phyloP scores from a whole-genome alignment of 2,888 invertebrate species.

The Aromia moschata region DNA sequence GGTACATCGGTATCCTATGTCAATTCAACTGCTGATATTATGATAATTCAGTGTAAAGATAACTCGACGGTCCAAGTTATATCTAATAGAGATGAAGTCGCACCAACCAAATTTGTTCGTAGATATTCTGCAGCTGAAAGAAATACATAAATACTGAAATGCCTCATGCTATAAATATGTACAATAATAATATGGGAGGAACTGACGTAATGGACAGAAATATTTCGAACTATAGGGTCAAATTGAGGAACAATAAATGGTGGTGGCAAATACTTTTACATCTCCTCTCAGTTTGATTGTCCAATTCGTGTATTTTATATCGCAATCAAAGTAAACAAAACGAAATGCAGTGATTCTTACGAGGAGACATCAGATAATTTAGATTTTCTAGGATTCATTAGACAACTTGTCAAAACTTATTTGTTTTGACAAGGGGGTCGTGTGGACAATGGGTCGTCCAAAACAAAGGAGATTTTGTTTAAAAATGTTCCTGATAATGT shows the following conservation, averaged over 20 bases:
- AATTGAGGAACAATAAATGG: not conserved
- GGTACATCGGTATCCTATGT: not conserved
- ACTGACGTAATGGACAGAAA: not conserved
- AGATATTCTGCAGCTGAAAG: not conserved
- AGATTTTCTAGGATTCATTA: not conserved
- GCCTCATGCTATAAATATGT: not conserved
- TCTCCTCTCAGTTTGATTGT: not conserved
- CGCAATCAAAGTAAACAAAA: not conserved
- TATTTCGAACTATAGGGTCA: not conserved
- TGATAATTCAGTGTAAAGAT: not conserved
- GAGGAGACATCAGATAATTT: not conserved
- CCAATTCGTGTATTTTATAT: not conserved
- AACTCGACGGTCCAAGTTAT: not conserved
- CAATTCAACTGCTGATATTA: not conserved
- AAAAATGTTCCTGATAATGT: not conserved
- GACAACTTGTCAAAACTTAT: not conserved
- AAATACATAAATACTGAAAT: not conserved
- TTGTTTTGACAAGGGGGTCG: not conserved
- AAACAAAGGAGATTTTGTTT: not conserved
- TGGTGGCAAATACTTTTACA: constrained; percentile 4
- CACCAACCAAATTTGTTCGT: not conserved
- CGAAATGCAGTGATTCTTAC: not conserved
- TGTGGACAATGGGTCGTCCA: not conserved
- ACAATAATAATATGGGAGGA: not conserved
- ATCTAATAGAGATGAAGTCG: not conserved